phyloP scores from a whole-genome alignment of 53 echinoderm and acorn worm genomes.

The Holothuria leucospilota region DNA sequence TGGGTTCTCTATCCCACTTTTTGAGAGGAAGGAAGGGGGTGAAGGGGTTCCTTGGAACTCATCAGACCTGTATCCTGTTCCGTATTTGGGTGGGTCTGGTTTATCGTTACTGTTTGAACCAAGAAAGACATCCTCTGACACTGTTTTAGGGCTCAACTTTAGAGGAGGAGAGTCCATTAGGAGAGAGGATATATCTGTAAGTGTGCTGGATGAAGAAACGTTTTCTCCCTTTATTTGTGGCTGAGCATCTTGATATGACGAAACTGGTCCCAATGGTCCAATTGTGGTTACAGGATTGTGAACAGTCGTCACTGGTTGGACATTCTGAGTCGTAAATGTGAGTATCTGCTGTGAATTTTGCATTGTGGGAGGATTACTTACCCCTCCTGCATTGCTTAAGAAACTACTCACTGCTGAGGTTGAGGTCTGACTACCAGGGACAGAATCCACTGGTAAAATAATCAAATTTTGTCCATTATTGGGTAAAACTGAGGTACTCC shows the following conservation, averaged over 20 bases:
- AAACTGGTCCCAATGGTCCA: neutral
- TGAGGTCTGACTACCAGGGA: neutral
- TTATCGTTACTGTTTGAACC: slow-evolving; percentile 16
- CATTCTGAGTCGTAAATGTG: neutral
- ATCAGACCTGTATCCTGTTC: slow-evolving; percentile 44
- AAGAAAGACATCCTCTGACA: slow-evolving; percentile 59
- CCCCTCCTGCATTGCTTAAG: neutral
- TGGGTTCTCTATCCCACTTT: slow-evolving; percentile 27
- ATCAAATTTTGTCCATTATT: slow-evolving; percentile 30
- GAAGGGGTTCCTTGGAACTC: slow-evolving; percentile 81
- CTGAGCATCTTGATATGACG: neutral
- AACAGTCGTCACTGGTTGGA: neutral
- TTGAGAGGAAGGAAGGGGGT: slow-evolving; percentile 73
- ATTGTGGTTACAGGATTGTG: neutral
- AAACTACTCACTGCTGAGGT: neutral
- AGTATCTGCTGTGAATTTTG: neutral
- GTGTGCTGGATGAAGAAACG: neutral
- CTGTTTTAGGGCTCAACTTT: neutral
- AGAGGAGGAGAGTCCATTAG: slow-evolving; percentile 19
- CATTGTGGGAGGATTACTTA: neutral
- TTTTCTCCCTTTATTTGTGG: neutral
- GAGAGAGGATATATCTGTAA: slow-evolving; percentile 28
- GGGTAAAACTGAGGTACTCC: slow-evolving; percentile 12
- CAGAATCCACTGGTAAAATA: slow-evolving; percentile 10
- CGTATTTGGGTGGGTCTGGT: slow-evolving; percentile 2